Percentiles rank a stretch among this genome's conserved stretches.
phyloP scores from a whole-genome alignment of 2,888 invertebrate genomes.

The Dolichopus griseipennis region DNA sequence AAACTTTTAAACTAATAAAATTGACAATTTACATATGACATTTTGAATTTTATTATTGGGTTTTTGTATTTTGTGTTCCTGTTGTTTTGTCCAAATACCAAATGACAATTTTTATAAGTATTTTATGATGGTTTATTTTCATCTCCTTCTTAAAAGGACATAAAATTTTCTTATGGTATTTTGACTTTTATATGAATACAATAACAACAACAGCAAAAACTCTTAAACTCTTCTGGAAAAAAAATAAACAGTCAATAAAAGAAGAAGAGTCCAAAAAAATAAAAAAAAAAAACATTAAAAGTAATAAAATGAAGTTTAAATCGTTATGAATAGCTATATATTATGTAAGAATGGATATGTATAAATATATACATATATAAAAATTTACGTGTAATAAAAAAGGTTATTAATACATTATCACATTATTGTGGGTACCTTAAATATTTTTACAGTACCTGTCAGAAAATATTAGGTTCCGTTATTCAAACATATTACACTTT shows the following conservation, averaged over 20 bases:
- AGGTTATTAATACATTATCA: constrained; percentile 1
- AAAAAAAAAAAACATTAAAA: background rate
- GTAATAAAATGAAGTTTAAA: background rate
- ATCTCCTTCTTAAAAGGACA: background rate
- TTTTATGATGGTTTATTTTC: background rate
- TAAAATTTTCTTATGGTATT: constrained; percentile 1
- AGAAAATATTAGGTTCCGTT: too few relatives aligned
- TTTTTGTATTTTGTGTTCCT: background rate
- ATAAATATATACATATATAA: too few relatives aligned
- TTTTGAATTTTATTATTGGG: background rate
- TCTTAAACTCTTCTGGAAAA: background rate
- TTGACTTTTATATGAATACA: background rate
- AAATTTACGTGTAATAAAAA: background rate
- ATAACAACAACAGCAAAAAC: background rate
- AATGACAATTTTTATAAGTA: background rate
- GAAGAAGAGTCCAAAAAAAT: too few relatives aligned
- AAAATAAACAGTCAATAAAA: too few relatives aligned
- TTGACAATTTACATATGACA: constrained; percentile 6
- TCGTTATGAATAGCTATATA: background rate
- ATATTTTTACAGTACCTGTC: too few relatives aligned
- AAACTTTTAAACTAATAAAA: background rate
- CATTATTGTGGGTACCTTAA: background rate
- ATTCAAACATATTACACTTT: too few relatives aligned
- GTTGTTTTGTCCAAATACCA: background rate
- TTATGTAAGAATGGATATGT: too few relatives aligned